Conservation (phyloP, 2,888 invertebrate species). For the Zaprionus lineosus region DNA sequence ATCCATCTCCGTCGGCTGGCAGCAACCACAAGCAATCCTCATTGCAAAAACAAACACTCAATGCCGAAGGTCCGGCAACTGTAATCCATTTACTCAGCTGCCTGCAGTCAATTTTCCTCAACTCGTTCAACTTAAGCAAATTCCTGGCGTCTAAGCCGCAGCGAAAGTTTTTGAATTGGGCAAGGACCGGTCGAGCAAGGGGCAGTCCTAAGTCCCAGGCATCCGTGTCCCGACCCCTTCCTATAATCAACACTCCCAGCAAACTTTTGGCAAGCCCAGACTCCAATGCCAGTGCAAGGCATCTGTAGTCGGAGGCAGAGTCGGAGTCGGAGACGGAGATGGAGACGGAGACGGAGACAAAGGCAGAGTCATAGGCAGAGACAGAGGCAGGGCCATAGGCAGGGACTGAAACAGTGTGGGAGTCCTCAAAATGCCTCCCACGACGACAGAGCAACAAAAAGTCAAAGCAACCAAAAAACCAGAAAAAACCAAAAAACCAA, state of each 20-base stretch:
- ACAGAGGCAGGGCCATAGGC: not conserved
- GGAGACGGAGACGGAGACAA: not conserved
- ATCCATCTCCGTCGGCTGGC: not conserved
- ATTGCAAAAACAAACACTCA: slow-evolving; percentile 16
- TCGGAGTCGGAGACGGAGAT: not conserved
- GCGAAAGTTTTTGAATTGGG: slow-evolving; percentile 50
- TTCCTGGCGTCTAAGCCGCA: slow-evolving; percentile 59
- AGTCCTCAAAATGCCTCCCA: slow-evolving; percentile 35
- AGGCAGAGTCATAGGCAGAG: not conserved
- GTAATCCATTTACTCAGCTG: slow-evolving; percentile 62
- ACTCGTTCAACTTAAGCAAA: slow-evolving; percentile 62
- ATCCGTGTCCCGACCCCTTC: too few relatives aligned
- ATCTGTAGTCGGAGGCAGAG: too few relatives aligned
- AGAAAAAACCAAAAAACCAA: not conserved
- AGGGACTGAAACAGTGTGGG: not conserved
- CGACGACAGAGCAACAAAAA: slow-evolving; percentile 32
- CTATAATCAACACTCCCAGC: too few relatives aligned
- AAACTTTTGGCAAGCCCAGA: too few relatives aligned
- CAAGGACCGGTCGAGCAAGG: not conserved
- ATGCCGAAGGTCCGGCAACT: slow-evolving; percentile 21
- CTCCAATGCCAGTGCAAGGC: too few relatives aligned
- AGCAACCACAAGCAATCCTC: slow-evolving; percentile 23
- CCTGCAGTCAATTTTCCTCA: slow-evolving; percentile 53
- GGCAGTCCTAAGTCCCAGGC: too few relatives aligned
- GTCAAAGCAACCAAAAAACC: slow-evolving; percentile 5